phyloP scores from a whole-genome alignment of 2,797 vertebrate genomes.

The Oryzias sinensis region DNA sequence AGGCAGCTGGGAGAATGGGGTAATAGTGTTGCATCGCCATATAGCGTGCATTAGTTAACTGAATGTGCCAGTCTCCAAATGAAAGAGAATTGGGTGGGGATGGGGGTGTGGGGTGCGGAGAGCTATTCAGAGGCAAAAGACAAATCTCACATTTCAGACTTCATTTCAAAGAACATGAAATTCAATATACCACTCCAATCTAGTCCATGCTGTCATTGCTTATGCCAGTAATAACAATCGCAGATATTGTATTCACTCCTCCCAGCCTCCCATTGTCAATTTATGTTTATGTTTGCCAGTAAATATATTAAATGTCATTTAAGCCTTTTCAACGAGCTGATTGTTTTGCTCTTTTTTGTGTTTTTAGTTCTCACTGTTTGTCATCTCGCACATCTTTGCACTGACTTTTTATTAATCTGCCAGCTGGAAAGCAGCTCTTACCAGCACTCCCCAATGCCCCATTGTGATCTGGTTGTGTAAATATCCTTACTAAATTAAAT shows the following conservation, averaged over 20 bases:
- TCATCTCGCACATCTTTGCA: slow-evolving; percentile 61
- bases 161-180: slow-evolving; percentile 82
- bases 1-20: slow-evolving; percentile 60
- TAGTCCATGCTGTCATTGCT: slow-evolving; percentile 69
- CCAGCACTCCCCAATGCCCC: slow-evolving; percentile 48
- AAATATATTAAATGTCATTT: slow-evolving; percentile 81
- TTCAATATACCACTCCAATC: slow-evolving; percentile 77
- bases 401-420: slow-evolving; percentile 67
- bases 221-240: slow-evolving; percentile 75
- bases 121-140: slow-evolving; percentile 64
- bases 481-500: slow-evolving; percentile 72
- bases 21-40: slow-evolving; percentile 54
- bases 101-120: slow-evolving; percentile 3
- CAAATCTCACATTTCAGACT: slow-evolving; percentile 79
- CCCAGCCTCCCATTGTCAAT: slow-evolving; percentile 70
- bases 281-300: slow-evolving; percentile 78
- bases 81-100: slow-evolving; percentile 44
- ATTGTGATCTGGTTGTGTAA: slow-evolving; percentile 65
- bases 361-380: slow-evolving; percentile 58
- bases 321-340: slow-evolving; percentile 72
- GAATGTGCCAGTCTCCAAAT: slow-evolving; percentile 69
- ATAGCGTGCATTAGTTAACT: slow-evolving; percentile 68
- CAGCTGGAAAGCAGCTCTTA: slow-evolving; percentile 48
- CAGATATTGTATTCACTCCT: slow-evolving; percentile 75
- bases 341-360: slow-evolving; percentile 67